Evolutionary conservation across 2,888 invertebrate species (phyloP).

Genomic region (Galerucella nymphaeae): DNA sequence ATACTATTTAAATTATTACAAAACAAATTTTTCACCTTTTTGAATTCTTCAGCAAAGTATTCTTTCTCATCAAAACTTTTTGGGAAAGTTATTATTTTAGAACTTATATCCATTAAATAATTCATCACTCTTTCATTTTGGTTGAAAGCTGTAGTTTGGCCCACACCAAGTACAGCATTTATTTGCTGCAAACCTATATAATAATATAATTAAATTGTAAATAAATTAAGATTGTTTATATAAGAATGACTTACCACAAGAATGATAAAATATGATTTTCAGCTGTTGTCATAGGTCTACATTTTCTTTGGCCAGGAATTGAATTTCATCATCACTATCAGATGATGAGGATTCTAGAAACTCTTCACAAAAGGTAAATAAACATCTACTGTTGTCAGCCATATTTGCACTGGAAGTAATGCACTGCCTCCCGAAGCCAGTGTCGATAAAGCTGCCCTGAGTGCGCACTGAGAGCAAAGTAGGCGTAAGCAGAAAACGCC

Average conservation of each 20-base stretch:
- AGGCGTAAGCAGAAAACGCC: background rate
- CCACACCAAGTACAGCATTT: constrained; percentile 4
- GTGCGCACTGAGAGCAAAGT: background rate
- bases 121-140: constrained; percentile 16
- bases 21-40: constrained; percentile 9
- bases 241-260: too few species aligned
- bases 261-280: too few species aligned
- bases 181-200: constrained; percentile 7
- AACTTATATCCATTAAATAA: constrained; percentile 17
- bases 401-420: background rate
- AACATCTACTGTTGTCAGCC: too few species aligned
- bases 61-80: constrained; percentile 13
- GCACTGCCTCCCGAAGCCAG: background rate
- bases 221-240: too few species aligned
- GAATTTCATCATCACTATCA: too few species aligned
- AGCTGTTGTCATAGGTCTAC: too few species aligned
- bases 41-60: constrained; percentile 7
- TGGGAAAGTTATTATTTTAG: constrained; percentile 14
- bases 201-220: too few species aligned
- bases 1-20: background rate
- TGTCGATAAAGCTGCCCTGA: background rate
- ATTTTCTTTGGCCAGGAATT: too few species aligned
- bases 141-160: constrained; percentile 13
- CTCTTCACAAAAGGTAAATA: too few species aligned
- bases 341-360: too few species aligned